These are phyloP conservation scores for Ochropleura plecta DNA, from an alignment of 2,888 invertebrate species.

Conservation along the genomic window DNA sequence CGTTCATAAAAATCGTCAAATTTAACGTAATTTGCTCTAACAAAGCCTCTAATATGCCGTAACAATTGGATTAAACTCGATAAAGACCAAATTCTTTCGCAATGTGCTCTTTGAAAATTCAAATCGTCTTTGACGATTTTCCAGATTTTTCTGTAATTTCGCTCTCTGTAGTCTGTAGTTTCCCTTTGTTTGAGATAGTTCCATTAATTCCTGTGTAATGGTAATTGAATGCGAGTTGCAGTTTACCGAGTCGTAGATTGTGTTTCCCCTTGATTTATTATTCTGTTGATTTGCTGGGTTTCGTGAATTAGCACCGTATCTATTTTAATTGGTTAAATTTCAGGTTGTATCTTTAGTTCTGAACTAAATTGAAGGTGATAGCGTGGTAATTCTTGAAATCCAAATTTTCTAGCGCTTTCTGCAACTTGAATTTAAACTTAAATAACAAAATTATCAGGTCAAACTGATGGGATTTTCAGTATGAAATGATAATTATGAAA, in stretches of 20 bases:
- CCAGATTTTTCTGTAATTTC: constrained; percentile 48
- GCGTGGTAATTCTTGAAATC: too few relatives aligned
- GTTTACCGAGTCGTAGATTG: constrained; percentile 40
- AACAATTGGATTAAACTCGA: constrained; percentile 60
- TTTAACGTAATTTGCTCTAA: constrained; percentile 54
- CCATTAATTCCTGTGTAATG: constrained; percentile 52
- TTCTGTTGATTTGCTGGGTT: neutral
- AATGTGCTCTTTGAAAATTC: constrained; percentile 43
- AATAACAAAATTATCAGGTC: too few relatives aligned
- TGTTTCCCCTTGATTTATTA: constrained; percentile 1
- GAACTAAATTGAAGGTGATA: neutral
- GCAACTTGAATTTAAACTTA: accelerated
- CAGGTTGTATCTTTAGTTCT: neutral
- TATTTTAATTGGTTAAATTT: neutral
- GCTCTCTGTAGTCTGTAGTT: constrained; percentile 26
- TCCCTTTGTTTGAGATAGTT: constrained; percentile 47
- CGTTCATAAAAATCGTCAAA: constrained; percentile 27
- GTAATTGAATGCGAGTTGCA: constrained; percentile 43
- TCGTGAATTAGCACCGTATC: neutral
- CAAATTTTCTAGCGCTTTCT: neutral
- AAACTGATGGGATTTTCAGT: neutral
- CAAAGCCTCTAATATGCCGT: constrained; percentile 64
- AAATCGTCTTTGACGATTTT: constrained; percentile 47
- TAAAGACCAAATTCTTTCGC: constrained; percentile 49
- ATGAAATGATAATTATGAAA: neutral